phyloP scores from a whole-genome alignment of 2,797 vertebrate genomes.

The Eulemur mongoz region DNA sequence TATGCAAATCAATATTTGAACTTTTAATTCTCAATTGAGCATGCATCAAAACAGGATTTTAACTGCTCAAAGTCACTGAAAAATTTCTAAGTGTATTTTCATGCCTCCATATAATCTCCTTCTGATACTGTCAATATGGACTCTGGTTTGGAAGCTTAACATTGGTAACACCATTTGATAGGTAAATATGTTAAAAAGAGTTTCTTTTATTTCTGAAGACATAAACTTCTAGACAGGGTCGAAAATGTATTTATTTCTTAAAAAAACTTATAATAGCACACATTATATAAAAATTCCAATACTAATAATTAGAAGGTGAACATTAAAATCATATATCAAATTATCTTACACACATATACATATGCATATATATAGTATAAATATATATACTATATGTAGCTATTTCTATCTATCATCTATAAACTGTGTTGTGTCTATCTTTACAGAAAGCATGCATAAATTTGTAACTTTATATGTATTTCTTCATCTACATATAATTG shows the following conservation, averaged over 20 bases:
- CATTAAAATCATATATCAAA: slow-evolving; percentile 8
- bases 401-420: neutral
- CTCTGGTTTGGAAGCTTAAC: slow-evolving; percentile 21
- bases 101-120: neutral
- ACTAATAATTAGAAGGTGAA: neutral
- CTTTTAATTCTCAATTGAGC: slow-evolving; percentile 77
- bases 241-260: neutral
- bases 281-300: neutral
- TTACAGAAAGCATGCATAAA: neutral
- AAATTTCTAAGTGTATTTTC: slow-evolving; percentile 55
- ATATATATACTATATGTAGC: neutral
- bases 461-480: neutral
- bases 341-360: neutral
- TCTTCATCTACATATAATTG: neutral
- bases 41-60: slow-evolving; percentile 72
- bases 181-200: slow-evolving; percentile 20
- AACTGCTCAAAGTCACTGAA: slow-evolving; percentile 66
- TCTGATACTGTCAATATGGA: neutral
- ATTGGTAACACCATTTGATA: neutral
- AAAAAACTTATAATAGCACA: neutral
- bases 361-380: neutral
- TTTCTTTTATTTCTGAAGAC: neutral
- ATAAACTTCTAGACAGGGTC: neutral
- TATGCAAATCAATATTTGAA: slow-evolving; percentile 80
- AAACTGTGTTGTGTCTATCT: neutral